Base-by-base conservation (phyloP, 2,888 invertebrate species). In the Strigamia crassipes region DNA sequence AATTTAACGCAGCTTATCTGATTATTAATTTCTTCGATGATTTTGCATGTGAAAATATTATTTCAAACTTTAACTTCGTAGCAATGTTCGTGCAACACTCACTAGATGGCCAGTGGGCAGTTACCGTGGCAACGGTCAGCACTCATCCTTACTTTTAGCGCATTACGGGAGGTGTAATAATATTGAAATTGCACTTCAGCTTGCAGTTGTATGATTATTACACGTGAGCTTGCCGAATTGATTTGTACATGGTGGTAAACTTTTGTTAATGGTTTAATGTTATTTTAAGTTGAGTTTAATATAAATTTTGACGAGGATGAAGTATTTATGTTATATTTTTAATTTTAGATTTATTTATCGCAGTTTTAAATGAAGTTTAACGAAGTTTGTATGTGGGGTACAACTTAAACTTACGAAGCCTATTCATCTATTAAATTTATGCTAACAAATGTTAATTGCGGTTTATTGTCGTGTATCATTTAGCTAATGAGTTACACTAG, bases 1-100 rank as follows among this genome's bases (percentile, higher is more conserved):
- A 56, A 9, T 56, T 56, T 18, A 56, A 56, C 8, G 18, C 56
- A 18, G 21, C 56, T 56, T 56, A 18, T 18, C n/a, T 56, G 21
- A 18, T 56, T 18, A 56, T 56, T 56, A 56, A 56, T 56, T 56
- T 56, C 56, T 9, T 56, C 18, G n/a, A 18, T 18, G 56, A n/a
- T 73, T 73, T 73, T 73, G 73, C 73, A 23, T 15, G n/a, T 27
- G 13, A 31, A 73, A 73, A 73, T 73, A 73, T 73, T 73, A 73
- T 73, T 73, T 18, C 18, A 15, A 31, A 73, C 31, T 27, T 12
- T 61, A 61, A 46, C 23, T 73, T 73, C 73, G 31, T 10, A 73
- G 31, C 73, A 73, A 31, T 66, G 66, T 31, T 66, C 66, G 27
- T 66, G 23, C 66, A 9, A 31, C 61, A 10, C 66, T 66, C 66